Conservation (phyloP, 2,797 vertebrate species). For the Poecilia wingei region DNA sequence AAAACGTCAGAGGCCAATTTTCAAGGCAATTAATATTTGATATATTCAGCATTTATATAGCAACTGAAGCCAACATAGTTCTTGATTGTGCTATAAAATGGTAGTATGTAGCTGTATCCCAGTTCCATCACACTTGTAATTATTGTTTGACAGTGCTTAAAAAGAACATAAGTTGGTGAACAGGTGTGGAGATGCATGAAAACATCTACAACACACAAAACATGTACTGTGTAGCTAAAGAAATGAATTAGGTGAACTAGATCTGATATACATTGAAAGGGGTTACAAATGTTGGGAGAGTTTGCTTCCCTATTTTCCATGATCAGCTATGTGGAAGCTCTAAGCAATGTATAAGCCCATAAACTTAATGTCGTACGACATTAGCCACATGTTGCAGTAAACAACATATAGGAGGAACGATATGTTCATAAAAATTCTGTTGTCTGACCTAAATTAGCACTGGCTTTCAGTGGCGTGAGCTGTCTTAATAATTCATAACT, state of each 20-base stretch:
- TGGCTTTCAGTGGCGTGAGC: conserved; percentile 46
- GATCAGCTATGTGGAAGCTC: background rate
- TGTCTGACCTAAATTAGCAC: conserved; percentile 34
- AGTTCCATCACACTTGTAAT: background rate
- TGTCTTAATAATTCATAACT: conserved; percentile 28
- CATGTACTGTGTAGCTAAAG: background rate
- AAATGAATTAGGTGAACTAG: background rate
- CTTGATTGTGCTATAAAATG: too few species aligned
- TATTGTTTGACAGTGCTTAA: background rate
- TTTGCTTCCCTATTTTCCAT: background rate
- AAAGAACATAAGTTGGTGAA: background rate
- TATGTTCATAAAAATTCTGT: conserved; percentile 29
- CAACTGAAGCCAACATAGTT: too few species aligned
- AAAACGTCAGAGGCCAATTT: too few species aligned
- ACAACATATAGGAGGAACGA: conserved; percentile 30
- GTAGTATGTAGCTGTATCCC: background rate
- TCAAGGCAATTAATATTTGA: too few species aligned
- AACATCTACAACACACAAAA: background rate
- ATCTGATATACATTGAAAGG: background rate
- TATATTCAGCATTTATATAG: too few species aligned
- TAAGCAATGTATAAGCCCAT: background rate
- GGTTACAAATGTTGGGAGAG: background rate
- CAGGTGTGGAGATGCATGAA: background rate
- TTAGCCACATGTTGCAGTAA: conserved; percentile 20
- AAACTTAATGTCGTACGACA: conserved; percentile 9